These are phyloP conservation scores for Chesias legatella DNA, from an alignment of 2,888 invertebrate species.

Conservation along the genomic window DNA sequence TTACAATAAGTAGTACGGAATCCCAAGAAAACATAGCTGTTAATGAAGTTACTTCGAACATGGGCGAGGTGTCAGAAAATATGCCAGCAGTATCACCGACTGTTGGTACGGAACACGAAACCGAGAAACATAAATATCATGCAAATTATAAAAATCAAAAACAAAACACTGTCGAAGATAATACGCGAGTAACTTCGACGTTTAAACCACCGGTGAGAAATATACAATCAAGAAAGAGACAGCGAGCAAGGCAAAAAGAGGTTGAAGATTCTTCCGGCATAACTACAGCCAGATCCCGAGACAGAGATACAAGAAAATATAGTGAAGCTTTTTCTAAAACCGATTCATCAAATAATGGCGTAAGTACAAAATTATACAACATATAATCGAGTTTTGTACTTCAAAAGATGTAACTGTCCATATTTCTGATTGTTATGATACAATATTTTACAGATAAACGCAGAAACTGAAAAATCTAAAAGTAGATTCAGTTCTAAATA, in stretches of 20 bases:
- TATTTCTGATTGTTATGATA: constrained; percentile 21
- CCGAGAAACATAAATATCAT: constrained; percentile 58
- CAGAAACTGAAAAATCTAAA: constrained; percentile 70
- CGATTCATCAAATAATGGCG: constrained; percentile 65
- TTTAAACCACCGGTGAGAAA: constrained; percentile 58
- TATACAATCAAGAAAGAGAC: constrained; percentile 60
- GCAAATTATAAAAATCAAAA: constrained; percentile 58
- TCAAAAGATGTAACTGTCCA: not conserved
- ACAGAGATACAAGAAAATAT: constrained; percentile 55
- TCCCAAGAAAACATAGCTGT: constrained; percentile 51
- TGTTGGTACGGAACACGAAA: constrained; percentile 31
- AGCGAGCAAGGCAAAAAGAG: constrained; percentile 40
- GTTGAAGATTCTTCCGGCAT: constrained; percentile 37
- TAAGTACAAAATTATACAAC: constrained; percentile 42
- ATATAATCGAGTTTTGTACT: not conserved
- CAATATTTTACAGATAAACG: constrained; percentile 60
- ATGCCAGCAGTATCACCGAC: constrained; percentile 40
- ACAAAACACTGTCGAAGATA: constrained; percentile 33
- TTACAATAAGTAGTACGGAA: constrained; percentile 61
- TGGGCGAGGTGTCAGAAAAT: constrained; percentile 46
- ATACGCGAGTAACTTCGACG: constrained; percentile 41
- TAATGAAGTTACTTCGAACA: constrained; percentile 43
- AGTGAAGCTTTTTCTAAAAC: constrained; percentile 63
- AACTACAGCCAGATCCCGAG: constrained; percentile 45
- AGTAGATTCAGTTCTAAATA: constrained; percentile 82